A percentile compares a stretch with the other conserved stretches of the same genome.
These are phyloP conservation scores for Ptilonorhynchus violaceus DNA, from an alignment of 2,113 vertebrate species.

Conservation along the genomic window DNA sequence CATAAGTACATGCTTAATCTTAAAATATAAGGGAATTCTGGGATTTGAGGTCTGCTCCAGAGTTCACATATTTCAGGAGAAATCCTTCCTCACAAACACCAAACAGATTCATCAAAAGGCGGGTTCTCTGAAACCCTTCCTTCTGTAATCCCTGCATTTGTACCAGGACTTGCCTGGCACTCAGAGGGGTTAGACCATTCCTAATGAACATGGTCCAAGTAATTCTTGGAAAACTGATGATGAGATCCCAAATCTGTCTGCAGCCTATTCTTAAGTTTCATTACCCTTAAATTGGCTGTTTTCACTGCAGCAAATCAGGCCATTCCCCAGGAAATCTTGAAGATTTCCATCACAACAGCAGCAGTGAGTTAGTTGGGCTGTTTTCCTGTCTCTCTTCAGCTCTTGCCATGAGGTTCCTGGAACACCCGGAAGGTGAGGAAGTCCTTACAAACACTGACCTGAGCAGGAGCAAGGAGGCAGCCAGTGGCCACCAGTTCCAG, in stretches of 20 bases:
- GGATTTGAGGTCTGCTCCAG: not conserved
- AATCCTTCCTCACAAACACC: not conserved
- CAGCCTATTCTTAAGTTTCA: not conserved
- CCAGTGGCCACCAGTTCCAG: not conserved
- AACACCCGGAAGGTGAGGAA: not conserved
- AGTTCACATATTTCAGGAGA: not conserved
- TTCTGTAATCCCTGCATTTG: not conserved
- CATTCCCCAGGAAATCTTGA: not conserved
- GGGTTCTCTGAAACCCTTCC: not conserved
- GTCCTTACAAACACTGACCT: not conserved
- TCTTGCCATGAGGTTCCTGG: not conserved
- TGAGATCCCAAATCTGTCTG: not conserved
- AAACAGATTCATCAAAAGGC: not conserved
- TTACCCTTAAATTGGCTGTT: not conserved
- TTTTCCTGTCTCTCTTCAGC: not conserved
- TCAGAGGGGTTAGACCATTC: not conserved
- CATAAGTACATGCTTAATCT: not conserved
- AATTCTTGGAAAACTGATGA: not conserved
- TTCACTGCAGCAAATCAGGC: not conserved
- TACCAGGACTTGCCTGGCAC: not conserved
- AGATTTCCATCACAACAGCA: not conserved
- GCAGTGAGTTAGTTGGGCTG: not conserved
- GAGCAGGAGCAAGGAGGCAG: not conserved
- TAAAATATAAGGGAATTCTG: not conserved
- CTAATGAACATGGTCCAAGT: not conserved